Conservation (phyloP, 2,888 invertebrate species). For the Cheilosia impressa region DNA sequence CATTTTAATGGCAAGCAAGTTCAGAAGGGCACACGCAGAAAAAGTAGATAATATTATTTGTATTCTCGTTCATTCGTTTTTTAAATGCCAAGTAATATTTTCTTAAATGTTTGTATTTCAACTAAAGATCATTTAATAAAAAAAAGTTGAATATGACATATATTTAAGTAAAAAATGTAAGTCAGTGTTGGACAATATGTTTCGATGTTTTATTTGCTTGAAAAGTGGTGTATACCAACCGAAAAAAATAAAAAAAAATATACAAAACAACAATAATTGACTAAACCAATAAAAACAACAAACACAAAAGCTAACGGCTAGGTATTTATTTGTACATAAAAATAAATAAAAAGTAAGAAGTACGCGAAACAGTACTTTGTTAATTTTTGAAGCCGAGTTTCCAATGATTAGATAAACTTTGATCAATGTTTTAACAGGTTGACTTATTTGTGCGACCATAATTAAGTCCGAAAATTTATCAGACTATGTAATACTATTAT, state of each 20-base stretch:
- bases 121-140: neutral
- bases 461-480: too few relatives aligned
- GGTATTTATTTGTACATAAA: neutral
- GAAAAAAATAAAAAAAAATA: constrained; percentile 16
- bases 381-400: neutral
- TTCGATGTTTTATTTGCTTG: constrained; percentile 18
- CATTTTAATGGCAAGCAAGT: constrained; percentile 59
- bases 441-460: too few relatives aligned
- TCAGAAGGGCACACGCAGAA: constrained; percentile 38
- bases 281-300: constrained; percentile 19
- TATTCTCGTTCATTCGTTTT: constrained; percentile 37
- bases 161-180: constrained; percentile 23
- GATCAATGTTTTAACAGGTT: too few relatives aligned
- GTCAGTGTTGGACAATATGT: constrained; percentile 32
- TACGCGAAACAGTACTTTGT: neutral
- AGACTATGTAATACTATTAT: too few relatives aligned
- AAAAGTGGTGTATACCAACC: constrained; percentile 66
- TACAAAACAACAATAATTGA: neutral
- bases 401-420: too few relatives aligned
- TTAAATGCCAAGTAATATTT: constrained; percentile 18
- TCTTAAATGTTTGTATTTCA: neutral
- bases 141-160: neutral
- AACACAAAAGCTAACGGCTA: constrained; percentile 58
- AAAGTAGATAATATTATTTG: constrained; percentile 14
- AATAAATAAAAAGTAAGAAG: neutral